Evolutionary conservation across 2,113 vertebrate species (phyloP), one percentile per base, ranked within the genome.

Genomic region (Chlamydotis undulata): DNA sequence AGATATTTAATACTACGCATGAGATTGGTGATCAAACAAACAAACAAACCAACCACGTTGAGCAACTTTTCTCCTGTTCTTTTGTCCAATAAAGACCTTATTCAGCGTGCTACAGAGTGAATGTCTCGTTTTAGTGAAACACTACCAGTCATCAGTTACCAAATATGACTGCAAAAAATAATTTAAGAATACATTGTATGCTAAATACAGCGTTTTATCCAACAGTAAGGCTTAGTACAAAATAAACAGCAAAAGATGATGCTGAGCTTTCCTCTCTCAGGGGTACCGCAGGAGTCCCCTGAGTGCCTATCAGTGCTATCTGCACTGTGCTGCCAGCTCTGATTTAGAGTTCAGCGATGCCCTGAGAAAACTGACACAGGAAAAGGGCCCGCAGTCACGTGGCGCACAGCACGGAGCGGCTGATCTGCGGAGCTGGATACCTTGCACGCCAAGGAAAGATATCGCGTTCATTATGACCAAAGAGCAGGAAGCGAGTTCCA

Each of bases 401-500:
- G 57, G 89, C 91, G 19, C 73, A 33, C 4, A 21, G 12, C 6
- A 60, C 59, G 88, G 78, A 90, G 55, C 29, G 80, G 63, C 92
- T 86, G 81, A 90, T 65, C 91, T 87, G 41, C 23, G 3, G 45
- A 85, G 82, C 29, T 37, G 52, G 77, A 45, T 55, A 61, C 74
- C 57, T 14, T 3, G 0, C 88, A 60, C 0, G 16, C 83, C 88
- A 88, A 52, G 71, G 78, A 11, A 78, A 78, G 76, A 83, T 49
- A 41, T 12, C 28, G 10, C 37, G 7, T 75, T 93, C 80, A 79
- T 95, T 94, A 86, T 75, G 88, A 93, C 83, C 88, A 91, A 93
- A 94, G 83, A 93, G 77, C 80, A 96, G 95, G 86, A 97, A 95
- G 83, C 21, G 14, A 74, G 52, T 70, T 95, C 67, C 26, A 19